Conservation (phyloP, 2,113 vertebrate species). For the Percopsis transmontana region DNA sequence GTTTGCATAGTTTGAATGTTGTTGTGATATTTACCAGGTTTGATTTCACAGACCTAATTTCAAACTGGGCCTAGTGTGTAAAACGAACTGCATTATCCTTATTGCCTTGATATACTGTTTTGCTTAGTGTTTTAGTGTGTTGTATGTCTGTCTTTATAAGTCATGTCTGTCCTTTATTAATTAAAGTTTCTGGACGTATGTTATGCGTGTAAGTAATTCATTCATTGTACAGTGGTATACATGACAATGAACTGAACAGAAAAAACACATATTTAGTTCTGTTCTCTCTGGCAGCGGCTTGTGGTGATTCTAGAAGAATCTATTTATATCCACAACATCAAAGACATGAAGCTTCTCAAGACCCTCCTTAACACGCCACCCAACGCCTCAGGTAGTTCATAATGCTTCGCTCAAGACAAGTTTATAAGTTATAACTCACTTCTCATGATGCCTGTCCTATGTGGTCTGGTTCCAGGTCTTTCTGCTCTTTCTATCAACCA, state of each 20-base stretch:
- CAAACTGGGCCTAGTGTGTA: neutral
- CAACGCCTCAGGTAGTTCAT: conserved; percentile 83
- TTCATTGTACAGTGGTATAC: no score
- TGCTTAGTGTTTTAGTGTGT: no score
- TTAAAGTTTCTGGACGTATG: no score
- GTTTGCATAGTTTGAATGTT: neutral
- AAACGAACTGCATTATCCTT: neutral
- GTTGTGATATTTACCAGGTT: neutral
- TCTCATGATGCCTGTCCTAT: neutral
- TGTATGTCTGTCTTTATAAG: no score
- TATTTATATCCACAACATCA: conserved; percentile 90
- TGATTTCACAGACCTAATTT: neutral
- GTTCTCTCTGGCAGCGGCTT: conserved; percentile 76
- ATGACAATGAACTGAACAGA: no score
- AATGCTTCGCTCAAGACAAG: neutral
- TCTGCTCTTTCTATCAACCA: conserved; percentile 90
- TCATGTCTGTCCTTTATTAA: no score
- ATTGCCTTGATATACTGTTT: no score
- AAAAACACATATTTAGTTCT: conserved; percentile 6
- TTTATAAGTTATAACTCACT: neutral
- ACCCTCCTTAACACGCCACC: conserved; percentile 89
- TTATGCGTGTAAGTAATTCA: no score
- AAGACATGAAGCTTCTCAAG: conserved; percentile 93
- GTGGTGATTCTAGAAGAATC: conserved; percentile 91
- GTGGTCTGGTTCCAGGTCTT: conserved; percentile 53